Percentiles rank a stretch among this genome's conserved stretches.
These are phyloP conservation scores for Anticlea derivata DNA, from an alignment of 2,888 invertebrate genomes.

Conservation along the genomic window DNA sequence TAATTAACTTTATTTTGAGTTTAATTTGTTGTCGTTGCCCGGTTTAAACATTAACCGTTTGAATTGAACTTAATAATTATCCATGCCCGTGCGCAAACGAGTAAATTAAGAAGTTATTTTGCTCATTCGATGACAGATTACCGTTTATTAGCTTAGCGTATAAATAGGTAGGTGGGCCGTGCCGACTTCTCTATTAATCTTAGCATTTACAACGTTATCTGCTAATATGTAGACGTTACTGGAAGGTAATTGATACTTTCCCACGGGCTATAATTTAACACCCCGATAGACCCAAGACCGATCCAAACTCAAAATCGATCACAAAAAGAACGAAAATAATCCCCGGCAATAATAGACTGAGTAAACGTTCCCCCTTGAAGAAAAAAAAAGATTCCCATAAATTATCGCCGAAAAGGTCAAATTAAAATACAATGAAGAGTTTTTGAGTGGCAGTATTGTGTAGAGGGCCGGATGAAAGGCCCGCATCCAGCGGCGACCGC, in stretches of 20 bases:
- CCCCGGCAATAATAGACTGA: slow-evolving; percentile 75
- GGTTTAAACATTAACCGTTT: slow-evolving; percentile 8
- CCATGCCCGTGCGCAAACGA: neutral
- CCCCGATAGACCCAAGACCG: slow-evolving; percentile 46
- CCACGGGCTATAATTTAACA: slow-evolving; percentile 45
- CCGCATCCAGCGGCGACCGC: slow-evolving; percentile 70
- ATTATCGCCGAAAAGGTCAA: slow-evolving; percentile 84
- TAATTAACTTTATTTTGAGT: slow-evolving; percentile 27
- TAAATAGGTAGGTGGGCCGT: slow-evolving; percentile 6
- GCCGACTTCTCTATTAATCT: slow-evolving; percentile 10
- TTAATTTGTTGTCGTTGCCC: slow-evolving; percentile 12
- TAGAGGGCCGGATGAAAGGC: slow-evolving; percentile 78
- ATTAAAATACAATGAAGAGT: slow-evolving; percentile 84
- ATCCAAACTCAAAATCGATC: slow-evolving; percentile 60
- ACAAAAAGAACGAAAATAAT: slow-evolving; percentile 74
- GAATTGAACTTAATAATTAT: neutral
- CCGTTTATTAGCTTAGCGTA: slow-evolving; percentile 8
- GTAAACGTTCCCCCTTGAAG: slow-evolving; percentile 71
- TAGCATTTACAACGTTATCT: slow-evolving; percentile 11
- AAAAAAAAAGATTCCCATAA: slow-evolving; percentile 77
- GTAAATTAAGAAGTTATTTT: slow-evolving; percentile 8
- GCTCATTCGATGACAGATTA: slow-evolving; percentile 4
- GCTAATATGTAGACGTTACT: slow-evolving; percentile 12
- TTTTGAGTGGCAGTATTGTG: slow-evolving; percentile 84
- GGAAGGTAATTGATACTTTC: slow-evolving; percentile 36